Base-by-base conservation (phyloP, 2,113 vertebrate species). In the Sturnus vulgaris region DNA sequence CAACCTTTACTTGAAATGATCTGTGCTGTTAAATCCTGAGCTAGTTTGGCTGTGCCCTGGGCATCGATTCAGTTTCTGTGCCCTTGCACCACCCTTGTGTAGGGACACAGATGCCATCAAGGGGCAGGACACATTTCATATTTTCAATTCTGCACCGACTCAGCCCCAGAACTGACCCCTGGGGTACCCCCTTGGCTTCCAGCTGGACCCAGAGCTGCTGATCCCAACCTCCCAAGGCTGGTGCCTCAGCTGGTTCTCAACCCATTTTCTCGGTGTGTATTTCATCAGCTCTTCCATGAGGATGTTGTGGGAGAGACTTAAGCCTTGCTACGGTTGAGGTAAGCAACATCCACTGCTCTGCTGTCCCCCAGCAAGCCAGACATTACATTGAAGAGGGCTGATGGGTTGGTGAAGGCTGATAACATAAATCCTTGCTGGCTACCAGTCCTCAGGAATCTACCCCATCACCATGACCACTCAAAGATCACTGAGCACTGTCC, bases 1-100 rank as follows among this genome's bases (percentile, higher is more conserved):
- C 57, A 87, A 90, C 72, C 79, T 77, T 86, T 21, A 66, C 55
- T 80, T 63, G 57, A 71, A 94, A 77, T 83, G 57, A 60, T 46
- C 60, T 70, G 18, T 71, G 53, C 9, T 83, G 59, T 50, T 77
- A 55, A 88, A 55, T 42, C 61, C 81, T 66, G 57, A 91, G 53
- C 73, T 75, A 69, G 60, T 82, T 40, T 57, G 33, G 25, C 35
- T 75, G 60, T 56, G 46, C 35, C 64, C 57, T 50, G 56, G 72
- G 57, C 57, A 75, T 40, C 1, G 0, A 25, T 63, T 47, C 76
- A 24, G 35, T 33, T 60, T 70, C 53, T 86, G 59, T 17, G 7
- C 49, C 66, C 28, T 95, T 76, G 76, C 78, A 75, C 44, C 52
- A 72, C 13, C 42, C 52, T 28, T 50, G 25, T 28, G 13, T 17